These are phyloP conservation scores for Ennomos quercinarius DNA, from an alignment of 2,888 invertebrate species.

Conservation along the genomic window DNA sequence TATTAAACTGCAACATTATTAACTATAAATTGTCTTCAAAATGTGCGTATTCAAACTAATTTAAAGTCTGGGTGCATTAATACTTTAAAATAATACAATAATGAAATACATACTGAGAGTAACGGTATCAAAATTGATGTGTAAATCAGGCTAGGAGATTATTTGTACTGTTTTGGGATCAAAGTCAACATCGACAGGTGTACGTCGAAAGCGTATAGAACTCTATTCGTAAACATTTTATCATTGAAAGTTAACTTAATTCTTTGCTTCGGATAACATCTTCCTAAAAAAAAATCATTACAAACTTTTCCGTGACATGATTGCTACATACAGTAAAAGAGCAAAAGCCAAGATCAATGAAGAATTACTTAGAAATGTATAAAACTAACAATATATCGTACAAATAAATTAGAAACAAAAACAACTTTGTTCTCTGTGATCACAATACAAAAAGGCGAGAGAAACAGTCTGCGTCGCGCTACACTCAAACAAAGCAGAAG, in stretches of 20 bases:
- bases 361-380: constrained; percentile 55
- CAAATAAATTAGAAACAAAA: constrained; percentile 85
- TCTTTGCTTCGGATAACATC: no score
- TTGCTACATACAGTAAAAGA: constrained; percentile 47
- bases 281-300: no score
- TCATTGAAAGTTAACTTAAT: no score
- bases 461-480: constrained; percentile 39
- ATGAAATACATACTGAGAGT: neutral
- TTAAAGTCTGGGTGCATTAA: constrained; percentile 6
- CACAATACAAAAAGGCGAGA: constrained; percentile 65
- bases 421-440: constrained; percentile 82
- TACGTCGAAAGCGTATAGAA: constrained; percentile 29
- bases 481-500: constrained; percentile 46
- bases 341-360: constrained; percentile 43
- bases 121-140: constrained; percentile 8
- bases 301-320: constrained; percentile 32
- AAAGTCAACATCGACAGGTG: constrained; percentile 55
- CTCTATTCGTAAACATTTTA: constrained; percentile 18
- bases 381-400: constrained; percentile 76
- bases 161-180: constrained; percentile 77
- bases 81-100: constrained; percentile 13
- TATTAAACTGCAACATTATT: constrained; percentile 58
- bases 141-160: constrained; percentile 9
- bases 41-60: constrained; percentile 35
- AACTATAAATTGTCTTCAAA: constrained; percentile 57